phyloP scores from a whole-genome alignment of 23 tunicate genomes.

The Styela plicata region DNA sequence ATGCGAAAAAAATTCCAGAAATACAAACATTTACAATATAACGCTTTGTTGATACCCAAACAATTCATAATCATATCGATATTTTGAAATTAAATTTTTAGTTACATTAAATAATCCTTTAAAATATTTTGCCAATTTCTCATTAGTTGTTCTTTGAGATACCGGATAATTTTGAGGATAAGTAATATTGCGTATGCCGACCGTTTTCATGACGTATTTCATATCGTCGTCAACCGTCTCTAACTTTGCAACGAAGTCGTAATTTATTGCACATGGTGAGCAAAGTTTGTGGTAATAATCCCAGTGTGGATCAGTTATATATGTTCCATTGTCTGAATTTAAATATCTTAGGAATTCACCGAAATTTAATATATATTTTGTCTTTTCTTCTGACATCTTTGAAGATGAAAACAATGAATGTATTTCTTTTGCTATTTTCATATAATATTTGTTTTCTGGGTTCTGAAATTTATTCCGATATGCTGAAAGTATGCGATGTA shows the following conservation, averaged over 20 bases:
- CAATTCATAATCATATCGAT: slow-evolving; percentile 15
- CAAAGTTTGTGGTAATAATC: slow-evolving; percentile 5
- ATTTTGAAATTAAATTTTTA: background rate
- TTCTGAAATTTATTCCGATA: slow-evolving; percentile 1
- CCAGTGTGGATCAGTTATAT: slow-evolving; percentile 14
- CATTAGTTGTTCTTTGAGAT: background rate
- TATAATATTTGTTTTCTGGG: background rate
- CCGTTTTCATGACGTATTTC: background rate
- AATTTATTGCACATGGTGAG: slow-evolving; percentile 19
- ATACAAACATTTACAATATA: background rate
- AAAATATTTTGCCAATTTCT: background rate
- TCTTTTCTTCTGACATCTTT: background rate
- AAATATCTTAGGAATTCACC: slow-evolving; percentile 10
- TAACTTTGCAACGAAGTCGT: slow-evolving; percentile 26
- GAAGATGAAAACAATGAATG: background rate
- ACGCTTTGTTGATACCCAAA: slow-evolving; percentile 18
- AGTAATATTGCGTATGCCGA: background rate
- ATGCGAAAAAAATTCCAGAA: background rate
- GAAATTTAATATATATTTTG: background rate
- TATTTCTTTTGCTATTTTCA: background rate
- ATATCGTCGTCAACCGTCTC: slow-evolving; percentile 25
- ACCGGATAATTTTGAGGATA: slow-evolving; percentile 6
- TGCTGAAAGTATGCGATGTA: slow-evolving; percentile 17
- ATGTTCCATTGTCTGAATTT: background rate
- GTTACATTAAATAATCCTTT: background rate